Base-by-base conservation (phyloP, 2,113 vertebrate genomes). In the Calidris pygmaea region DNA sequence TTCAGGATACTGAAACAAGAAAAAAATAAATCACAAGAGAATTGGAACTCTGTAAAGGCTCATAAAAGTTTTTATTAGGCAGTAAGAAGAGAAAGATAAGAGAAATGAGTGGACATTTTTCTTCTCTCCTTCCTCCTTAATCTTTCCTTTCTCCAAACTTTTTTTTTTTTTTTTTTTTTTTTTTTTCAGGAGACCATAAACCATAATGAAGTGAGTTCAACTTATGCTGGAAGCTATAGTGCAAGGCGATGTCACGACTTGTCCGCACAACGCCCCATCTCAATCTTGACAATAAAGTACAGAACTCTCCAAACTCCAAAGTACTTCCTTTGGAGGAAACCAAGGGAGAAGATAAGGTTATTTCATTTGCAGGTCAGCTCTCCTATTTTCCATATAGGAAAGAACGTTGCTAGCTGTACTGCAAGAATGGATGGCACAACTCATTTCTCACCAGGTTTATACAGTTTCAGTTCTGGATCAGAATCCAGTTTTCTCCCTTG, bases 181-280 rank as follows among this genome's bases (percentile, higher is more conserved):
- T 39, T 34, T n/a, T 37, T 59, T 0, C n/a, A 73, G 62, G 37
- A 48, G 22, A 62, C 10, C 30, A 32, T 48, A 87, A 74, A 5
- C 29, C 53, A 55, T 55, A 30, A 55, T 55, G 52, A 53, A 53
- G 52, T 53, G 53, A 55, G 53, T 80, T 77, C 63, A 89, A 6
- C 15, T 70, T 34, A 72, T 13, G 23, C 27, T n/a, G 21, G 50
- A 74, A 91, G n/a, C 23, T 62, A 16, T 1, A 81, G n/a, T 10
- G 32, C 35, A 74, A 71, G 32, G 39, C 35, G 23, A 60, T 83
- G 35, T 55, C 35, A 16, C 24, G 32, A 50, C 1, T 12, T 88
- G 18, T 45, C n/a, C 0, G 0, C 47, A 81, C n/a, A 62, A 18
- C 2, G 0, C 10, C 14, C n/a, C 37, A 50, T 26, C 47, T 90